Evolutionary conservation across 1,140 invertebrate species (phyloP).

Genomic region (Drosophila mauritiana): DNA sequence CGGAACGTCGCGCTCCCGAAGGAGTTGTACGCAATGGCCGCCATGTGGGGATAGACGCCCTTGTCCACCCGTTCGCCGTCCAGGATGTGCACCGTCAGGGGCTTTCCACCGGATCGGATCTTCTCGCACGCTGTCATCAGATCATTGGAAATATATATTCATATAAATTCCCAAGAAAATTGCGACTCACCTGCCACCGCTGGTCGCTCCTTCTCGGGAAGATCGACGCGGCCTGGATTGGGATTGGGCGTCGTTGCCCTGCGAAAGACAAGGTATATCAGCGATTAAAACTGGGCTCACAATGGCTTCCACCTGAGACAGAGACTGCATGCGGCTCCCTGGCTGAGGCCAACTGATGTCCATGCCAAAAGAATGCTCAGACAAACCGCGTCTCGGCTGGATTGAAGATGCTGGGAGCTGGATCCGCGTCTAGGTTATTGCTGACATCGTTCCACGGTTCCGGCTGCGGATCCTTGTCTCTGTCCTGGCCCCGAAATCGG

Average conservation of each 20-base stretch:
- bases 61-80: slow-evolving; percentile 57
- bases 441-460: slow-evolving; percentile 21
- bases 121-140: slow-evolving; percentile 37
- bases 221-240: slow-evolving; percentile 16
- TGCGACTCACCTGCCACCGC: slow-evolving; percentile 21
- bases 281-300: background rate
- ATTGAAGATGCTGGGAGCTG: background rate
- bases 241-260: slow-evolving; percentile 13
- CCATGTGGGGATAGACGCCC: slow-evolving; percentile 80
- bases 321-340: slow-evolving; percentile 45
- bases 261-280: background rate
- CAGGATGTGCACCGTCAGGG: slow-evolving; percentile 59
- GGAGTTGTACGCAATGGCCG: slow-evolving; percentile 56
- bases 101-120: slow-evolving; percentile 8
- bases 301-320: slow-evolving; percentile 21
- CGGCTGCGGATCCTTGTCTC: background rate
- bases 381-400: slow-evolving; percentile 17
- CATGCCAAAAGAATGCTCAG: slow-evolving; percentile 29
- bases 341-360: slow-evolving; percentile 45
- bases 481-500: slow-evolving; percentile 22
- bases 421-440: slow-evolving; percentile 11
- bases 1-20: slow-evolving; percentile 67
- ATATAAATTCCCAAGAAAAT: background rate
- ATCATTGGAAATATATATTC: background rate
- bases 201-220: slow-evolving; percentile 32